Base-by-base conservation (phyloP, 2,113 vertebrate species). In the Pristiophorus japonicus region DNA sequence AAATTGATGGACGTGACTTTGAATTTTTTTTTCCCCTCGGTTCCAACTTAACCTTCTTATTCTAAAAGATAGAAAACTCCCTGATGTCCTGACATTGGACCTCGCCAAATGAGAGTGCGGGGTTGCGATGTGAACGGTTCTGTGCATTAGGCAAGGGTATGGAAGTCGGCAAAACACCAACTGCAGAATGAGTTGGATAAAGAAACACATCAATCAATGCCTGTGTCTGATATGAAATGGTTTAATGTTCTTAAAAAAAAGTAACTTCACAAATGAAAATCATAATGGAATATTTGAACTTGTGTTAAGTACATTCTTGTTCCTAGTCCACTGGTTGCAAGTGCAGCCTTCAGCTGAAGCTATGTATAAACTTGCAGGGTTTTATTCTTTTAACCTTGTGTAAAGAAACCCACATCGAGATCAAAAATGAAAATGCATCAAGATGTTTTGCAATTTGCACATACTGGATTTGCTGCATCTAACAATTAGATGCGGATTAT, bases 401-500 rank as follows among this genome's bases (percentile, higher is more conserved):
- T 59, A 27, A 90, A 51, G 65, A 70, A 70, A 94, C 24, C 42
- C 42, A 94, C 65, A 70, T 94, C 66, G 34, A 94, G 45, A 94
- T 94, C 66, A 70, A 94, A 92, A 94, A 94, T 14, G 24, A 94
- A 94, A 94, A 94, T 94, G 93, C 93, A 94, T 94, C 93, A 70
- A 70, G 93, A 94, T 94, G 62, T 94, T 94, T 94, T 94, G 66
- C 93, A 94, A 94, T 94, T 94, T 94, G 93, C 93, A 94, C 34
- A 94, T 94, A 94, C 93, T 94, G 66, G 93, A 94, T 94, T 94
- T 51, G 65, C 93, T 51, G 93, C 93, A 94, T 94, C 93, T 94
- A 67, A 94, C 66, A 94, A 94, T 94, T 70, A 94, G 93, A 94
- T 94, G 93, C 93, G 42, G 65, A 94, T 94, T 70, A 94, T 94